phyloP scores from a whole-genome alignment of 2,113 vertebrate genomes.

The Sander vitreus region DNA sequence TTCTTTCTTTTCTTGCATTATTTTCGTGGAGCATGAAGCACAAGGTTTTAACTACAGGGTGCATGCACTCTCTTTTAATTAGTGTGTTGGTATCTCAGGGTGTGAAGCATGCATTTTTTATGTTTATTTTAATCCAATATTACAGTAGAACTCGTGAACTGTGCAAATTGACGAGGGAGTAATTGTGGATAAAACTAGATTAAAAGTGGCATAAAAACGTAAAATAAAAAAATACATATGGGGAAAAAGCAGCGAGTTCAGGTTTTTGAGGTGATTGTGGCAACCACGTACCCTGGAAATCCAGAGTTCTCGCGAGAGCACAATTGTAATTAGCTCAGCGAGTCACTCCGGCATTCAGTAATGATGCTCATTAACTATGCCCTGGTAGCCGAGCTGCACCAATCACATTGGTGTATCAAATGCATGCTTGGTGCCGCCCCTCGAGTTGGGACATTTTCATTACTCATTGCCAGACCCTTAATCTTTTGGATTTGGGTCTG shows the following conservation, averaged over 20 bases:
- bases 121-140: constrained; percentile 8
- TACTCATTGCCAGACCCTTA: too few species aligned
- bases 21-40: constrained; percentile 25
- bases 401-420: too few species aligned
- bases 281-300: too few species aligned
- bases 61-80: constrained; percentile 15
- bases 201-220: not conserved
- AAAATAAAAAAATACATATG: too few species aligned
- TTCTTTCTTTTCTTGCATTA: not conserved
- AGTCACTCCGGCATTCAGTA: too few species aligned
- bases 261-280: not conserved
- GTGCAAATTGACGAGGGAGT: not conserved
- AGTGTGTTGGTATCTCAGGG: not conserved
- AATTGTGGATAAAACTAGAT: constrained; percentile 5
- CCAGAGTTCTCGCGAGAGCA: too few species aligned
- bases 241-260: not conserved
- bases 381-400: too few species aligned
- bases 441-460: too few species aligned
- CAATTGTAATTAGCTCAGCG: too few species aligned
- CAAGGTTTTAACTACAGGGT: constrained; percentile 7
- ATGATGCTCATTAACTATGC: too few species aligned
- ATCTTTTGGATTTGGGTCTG: too few species aligned
- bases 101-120: not conserved
- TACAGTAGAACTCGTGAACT: not conserved
- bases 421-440: too few species aligned